Conservation (phyloP, 2,797 vertebrate species). For the Aphelocoma californica region DNA sequence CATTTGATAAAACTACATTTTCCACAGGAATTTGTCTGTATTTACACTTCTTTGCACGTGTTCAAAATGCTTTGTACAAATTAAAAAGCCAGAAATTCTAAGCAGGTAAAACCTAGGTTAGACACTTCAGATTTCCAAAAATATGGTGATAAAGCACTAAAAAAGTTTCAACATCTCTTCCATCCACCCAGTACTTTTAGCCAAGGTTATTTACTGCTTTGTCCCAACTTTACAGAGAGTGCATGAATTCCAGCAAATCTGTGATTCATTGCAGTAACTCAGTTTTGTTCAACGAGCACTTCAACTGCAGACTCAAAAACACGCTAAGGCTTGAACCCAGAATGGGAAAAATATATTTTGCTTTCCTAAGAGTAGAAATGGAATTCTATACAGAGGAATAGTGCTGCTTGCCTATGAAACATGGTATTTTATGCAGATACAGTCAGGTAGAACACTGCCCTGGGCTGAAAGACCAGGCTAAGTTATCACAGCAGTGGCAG, state of each 20-base stretch:
- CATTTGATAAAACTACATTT: background rate
- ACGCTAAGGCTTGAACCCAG: background rate
- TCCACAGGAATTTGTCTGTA: background rate
- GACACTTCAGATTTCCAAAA: background rate
- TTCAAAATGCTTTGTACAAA: background rate
- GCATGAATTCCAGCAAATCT: background rate
- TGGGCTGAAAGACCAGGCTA: background rate
- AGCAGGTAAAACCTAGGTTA: background rate
- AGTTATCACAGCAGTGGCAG: background rate
- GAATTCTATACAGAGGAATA: background rate
- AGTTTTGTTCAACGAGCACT: background rate
- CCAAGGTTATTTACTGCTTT: background rate
- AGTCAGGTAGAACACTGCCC: background rate
- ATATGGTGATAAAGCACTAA: background rate
- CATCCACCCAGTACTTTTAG: background rate
- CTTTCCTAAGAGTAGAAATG: background rate
- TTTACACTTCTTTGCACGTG: fast-evolving
- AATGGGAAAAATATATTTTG: background rate
- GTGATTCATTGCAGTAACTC: background rate
- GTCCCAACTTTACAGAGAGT: background rate
- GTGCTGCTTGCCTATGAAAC: background rate
- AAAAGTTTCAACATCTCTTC: background rate
- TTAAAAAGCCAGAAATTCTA: background rate
- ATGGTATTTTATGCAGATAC: background rate
- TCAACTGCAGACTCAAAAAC: background rate